A percentile compares a stretch with the other conserved stretches of the same genome.
These are phyloP conservation scores for Piprites chloris DNA, from an alignment of 2,113 vertebrate species.

Conservation along the genomic window DNA sequence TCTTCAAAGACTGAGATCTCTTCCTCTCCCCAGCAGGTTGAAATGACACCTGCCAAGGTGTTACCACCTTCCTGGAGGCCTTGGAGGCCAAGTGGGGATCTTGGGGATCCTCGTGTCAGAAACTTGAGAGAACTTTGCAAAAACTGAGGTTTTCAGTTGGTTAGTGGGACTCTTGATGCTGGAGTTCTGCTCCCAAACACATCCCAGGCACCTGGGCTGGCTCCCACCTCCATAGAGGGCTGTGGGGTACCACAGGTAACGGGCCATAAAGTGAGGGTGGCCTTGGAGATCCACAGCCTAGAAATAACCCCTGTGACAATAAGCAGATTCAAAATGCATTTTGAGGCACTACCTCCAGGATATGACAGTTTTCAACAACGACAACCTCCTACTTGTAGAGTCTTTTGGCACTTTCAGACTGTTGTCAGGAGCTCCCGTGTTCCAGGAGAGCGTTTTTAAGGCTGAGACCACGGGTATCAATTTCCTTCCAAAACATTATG, in stretches of 20 bases:
- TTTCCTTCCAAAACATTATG: neutral
- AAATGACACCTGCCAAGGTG: neutral
- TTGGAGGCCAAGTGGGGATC: neutral
- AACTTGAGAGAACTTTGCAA: neutral
- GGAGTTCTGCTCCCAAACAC: neutral
- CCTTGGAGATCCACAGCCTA: neutral
- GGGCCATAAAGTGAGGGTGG: neutral
- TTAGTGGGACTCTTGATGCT: neutral
- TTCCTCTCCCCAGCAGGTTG: neutral
- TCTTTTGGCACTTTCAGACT: neutral
- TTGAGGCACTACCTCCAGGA: neutral
- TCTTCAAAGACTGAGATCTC: neutral
- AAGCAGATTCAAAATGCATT: neutral
- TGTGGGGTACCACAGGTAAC: neutral
- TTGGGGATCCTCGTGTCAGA: neutral
- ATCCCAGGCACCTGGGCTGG: neutral
- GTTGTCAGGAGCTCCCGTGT: neutral
- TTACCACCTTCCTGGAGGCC: fast-evolving
- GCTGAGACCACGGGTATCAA: neutral
- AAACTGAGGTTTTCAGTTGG: neutral
- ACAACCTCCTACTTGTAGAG: neutral
- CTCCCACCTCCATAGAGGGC: fast-evolving
- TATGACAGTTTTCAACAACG: neutral
- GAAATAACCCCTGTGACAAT: neutral
- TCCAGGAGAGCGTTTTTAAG: neutral